Evolutionary conservation across 2,888 invertebrate genomes (phyloP), one percentile per base, ranked within the genome.

Genomic region (Brachylomia viminalis): DNA sequence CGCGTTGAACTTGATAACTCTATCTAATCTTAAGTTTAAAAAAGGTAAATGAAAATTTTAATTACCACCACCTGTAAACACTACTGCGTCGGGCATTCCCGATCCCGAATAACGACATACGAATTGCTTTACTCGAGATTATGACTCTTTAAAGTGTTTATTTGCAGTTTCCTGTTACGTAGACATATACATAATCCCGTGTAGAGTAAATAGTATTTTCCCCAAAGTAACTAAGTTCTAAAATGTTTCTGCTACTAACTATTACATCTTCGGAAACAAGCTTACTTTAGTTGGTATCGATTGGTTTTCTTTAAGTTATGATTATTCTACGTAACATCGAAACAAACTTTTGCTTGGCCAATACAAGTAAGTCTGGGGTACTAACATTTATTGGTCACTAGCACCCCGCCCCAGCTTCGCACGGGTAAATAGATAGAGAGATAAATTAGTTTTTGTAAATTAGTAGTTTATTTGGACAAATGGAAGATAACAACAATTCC

Each of bases 251-350:
- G 20, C 33, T 23, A 23, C 15, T 58, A 64, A 45, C 27, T 42
- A 23, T 13, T 33, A 1, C 15, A 76, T 61, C 15, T 54, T 20
- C 54, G 20, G 59, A 67, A 54, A 69, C 15, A 47, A 56, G 11
- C n/a, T 77, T 69, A 30, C 54, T 56, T 68, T 30, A 30, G 20
- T 64, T 52, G 23, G n/a, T 52, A 71, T 78, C 78, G 38, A 77
- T 77, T 64, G 17, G 49, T 78, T 78, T 70, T 77, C 47, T 49
- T 68, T 38, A 62, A 47, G 8, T 62, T 49, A 77, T 64, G 42
- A 77, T 56, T 69, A 69, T 56, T 70, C 4, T 70, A 70, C 49
- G 42, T 77, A 77, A 77, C 45, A 52, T 47, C 23, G 45, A 47
- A 38, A 54, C 61, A 58, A 76, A 76, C n/a, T 69, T 75, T 75